Conservation (phyloP, 2,797 vertebrate genomes). For the Crenichthys baileyi region DNA sequence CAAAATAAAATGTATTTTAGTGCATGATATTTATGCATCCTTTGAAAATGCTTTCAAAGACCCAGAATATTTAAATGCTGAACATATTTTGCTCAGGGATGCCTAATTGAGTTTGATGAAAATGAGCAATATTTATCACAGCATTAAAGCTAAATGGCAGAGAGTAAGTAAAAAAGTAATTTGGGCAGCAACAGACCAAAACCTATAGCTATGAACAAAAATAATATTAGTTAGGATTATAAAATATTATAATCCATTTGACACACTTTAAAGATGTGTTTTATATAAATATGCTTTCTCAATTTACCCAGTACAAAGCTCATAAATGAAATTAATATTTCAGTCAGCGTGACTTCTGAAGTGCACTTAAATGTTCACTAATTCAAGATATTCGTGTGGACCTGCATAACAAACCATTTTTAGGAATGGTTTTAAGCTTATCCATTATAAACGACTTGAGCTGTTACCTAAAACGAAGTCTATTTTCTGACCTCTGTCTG, state of each 20-base stretch:
- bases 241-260: slow-evolving; percentile 8
- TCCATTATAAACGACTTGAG: slow-evolving; percentile 60
- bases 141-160: slow-evolving; percentile 8
- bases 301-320: slow-evolving; percentile 16
- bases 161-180: not conserved
- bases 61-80: slow-evolving; percentile 26
- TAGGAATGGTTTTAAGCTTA: slow-evolving; percentile 32
- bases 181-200: slow-evolving; percentile 7
- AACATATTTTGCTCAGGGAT: slow-evolving; percentile 17
- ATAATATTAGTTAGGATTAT: slow-evolving; percentile 8
- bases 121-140: slow-evolving; percentile 29
- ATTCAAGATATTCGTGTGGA: slow-evolving; percentile 41
- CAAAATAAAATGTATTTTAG: slow-evolving; percentile 29
- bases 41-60: slow-evolving; percentile 30
- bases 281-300: slow-evolving; percentile 21
- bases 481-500: slow-evolving; percentile 46
- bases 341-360: slow-evolving; percentile 26
- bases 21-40: slow-evolving; percentile 39
- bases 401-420: slow-evolving; percentile 34
- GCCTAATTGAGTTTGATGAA: slow-evolving; percentile 36
- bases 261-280: slow-evolving; percentile 17
- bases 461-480: slow-evolving; percentile 31
- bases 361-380: slow-evolving; percentile 38
- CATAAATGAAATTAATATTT: slow-evolving; percentile 50
- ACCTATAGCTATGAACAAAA: not conserved